Evolutionary conservation across 2,888 invertebrate species (phyloP).

Genomic region (Apotomis betuletana): DNA sequence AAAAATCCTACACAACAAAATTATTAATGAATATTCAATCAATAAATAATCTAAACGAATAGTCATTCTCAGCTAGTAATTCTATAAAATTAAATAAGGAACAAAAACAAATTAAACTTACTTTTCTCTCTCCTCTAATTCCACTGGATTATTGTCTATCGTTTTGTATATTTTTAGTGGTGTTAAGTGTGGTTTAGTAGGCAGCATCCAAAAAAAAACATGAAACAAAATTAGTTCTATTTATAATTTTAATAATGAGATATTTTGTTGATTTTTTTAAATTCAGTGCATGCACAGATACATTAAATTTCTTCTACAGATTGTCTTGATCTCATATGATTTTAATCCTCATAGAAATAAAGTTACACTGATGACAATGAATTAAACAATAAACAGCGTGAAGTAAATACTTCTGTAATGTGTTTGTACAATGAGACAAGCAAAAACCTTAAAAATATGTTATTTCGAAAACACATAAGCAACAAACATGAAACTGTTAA

Average conservation of each 20-base stretch:
- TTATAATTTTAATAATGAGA: slow-evolving; percentile 38
- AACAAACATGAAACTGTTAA: neutral
- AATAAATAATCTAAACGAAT: slow-evolving; percentile 42
- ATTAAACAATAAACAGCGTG: slow-evolving; percentile 11
- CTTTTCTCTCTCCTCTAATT: slow-evolving; percentile 93
- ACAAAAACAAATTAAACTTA: slow-evolving; percentile 82
- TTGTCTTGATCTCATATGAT: too few species aligned
- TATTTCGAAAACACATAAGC: slow-evolving; percentile 19
- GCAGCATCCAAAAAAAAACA: slow-evolving; percentile 79
- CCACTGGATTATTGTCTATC: slow-evolving; percentile 90
- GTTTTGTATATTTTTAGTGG: slow-evolving; percentile 60
- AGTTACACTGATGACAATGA: neutral
- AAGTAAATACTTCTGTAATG: neutral
- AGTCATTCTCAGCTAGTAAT: slow-evolving; percentile 45
- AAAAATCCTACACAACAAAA: slow-evolving; percentile 6
- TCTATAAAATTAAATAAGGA: slow-evolving; percentile 44
- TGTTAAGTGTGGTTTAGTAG: slow-evolving; percentile 78
- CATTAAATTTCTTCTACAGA: neutral
- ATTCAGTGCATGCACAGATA: slow-evolving; percentile 16
- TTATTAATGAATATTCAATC: slow-evolving; percentile 11
- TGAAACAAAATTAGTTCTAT: slow-evolving; percentile 58
- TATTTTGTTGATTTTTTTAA: neutral
- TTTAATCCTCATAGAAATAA: neutral
- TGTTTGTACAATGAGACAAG: slow-evolving; percentile 28
- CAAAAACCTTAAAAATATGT: slow-evolving; percentile 18